Percentiles rank a stretch among this genome's conserved stretches.
Conservation (phyloP, 1,140 invertebrate genomes). For the Mya arenaria region DNA sequence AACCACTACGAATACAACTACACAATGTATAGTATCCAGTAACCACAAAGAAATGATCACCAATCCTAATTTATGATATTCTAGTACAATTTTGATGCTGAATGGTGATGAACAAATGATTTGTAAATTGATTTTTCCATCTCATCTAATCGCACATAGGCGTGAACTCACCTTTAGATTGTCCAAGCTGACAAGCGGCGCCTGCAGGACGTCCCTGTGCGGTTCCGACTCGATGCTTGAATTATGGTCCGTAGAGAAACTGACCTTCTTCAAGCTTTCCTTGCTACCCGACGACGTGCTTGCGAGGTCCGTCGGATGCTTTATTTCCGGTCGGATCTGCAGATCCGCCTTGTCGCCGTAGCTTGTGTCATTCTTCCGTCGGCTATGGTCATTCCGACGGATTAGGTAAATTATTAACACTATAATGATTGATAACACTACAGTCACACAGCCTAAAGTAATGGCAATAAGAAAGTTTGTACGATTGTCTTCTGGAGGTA, state of each 20-base stretch:
- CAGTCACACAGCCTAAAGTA: conserved; percentile 69
- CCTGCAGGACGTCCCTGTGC: conserved; percentile 24
- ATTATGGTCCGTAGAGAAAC: conserved; percentile 42
- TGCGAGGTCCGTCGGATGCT: conserved; percentile 27
- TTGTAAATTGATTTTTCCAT: too few relatives aligned
- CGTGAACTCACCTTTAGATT: conserved; percentile 33
- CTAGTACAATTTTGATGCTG: too few relatives aligned
- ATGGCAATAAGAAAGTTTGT: conserved; percentile 73
- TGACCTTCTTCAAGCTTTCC: conserved; percentile 53
- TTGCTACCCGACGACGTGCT: conserved; percentile 34
- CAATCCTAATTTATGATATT: too few relatives aligned
- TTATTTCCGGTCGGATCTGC: conserved; percentile 23
- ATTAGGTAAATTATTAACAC: conserved; percentile 72
- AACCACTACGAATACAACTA: too few relatives aligned
- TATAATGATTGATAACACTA: conserved; percentile 69
- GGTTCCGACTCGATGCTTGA: conserved; percentile 33
- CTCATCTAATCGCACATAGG: background rate
- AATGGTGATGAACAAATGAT: too few relatives aligned
- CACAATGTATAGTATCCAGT: too few relatives aligned
- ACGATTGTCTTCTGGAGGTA: conserved; percentile 13
- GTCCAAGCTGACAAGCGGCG: conserved; percentile 33
- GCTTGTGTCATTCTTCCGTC: background rate
- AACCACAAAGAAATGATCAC: too few relatives aligned
- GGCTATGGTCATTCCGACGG: conserved; percentile 46
- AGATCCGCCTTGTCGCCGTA: conserved; percentile 25